A percentile compares a stretch with the other conserved stretches of the same genome.
These are phyloP conservation scores for Drosophila helvetica DNA, from an alignment of 2,888 invertebrate species.

Conservation along the genomic window DNA sequence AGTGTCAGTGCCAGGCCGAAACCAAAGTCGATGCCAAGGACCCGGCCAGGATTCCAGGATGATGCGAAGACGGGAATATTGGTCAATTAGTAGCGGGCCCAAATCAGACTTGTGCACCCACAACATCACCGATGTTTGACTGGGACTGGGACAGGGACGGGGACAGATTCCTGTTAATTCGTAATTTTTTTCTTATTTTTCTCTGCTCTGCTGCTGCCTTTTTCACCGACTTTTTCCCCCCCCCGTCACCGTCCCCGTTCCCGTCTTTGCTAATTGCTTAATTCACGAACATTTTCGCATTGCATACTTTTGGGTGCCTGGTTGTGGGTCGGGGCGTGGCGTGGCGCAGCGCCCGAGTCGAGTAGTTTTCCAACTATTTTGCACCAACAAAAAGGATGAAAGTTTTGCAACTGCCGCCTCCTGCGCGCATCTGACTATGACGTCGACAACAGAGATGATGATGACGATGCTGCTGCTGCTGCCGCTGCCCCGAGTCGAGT, in stretches of 20 bases:
- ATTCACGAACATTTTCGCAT: slow-evolving; percentile 59
- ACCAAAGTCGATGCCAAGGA: slow-evolving; percentile 8
- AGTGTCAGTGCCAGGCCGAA: slow-evolving; percentile 18
- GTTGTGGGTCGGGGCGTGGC: slow-evolving; percentile 7
- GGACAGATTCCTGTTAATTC: slow-evolving; percentile 42
- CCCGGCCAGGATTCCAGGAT: slow-evolving; percentile 3
- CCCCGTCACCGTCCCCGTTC: slow-evolving; percentile 22
- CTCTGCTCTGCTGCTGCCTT: not conserved
- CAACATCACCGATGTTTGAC: slow-evolving; percentile 18
- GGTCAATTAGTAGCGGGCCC: slow-evolving; percentile 54
- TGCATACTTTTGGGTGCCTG: slow-evolving; percentile 32
- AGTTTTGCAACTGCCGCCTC: slow-evolving; percentile 27
- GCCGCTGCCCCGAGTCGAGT: not conserved
- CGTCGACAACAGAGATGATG: slow-evolving; percentile 2
- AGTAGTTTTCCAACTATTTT: slow-evolving; percentile 46
- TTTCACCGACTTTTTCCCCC: no score
- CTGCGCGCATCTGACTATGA: slow-evolving; percentile 3
- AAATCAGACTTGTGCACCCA: slow-evolving; percentile 17
- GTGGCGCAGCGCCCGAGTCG: no score
- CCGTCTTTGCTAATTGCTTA: slow-evolving; percentile 60
- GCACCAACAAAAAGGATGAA: slow-evolving; percentile 24
- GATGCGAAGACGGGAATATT: slow-evolving; percentile 42
- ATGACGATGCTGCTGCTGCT: slow-evolving; percentile 13
- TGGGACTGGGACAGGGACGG: not conserved
- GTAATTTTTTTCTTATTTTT: slow-evolving; percentile 31